Conservation (phyloP, 23 tunicate species). For the Pegea sp. region DNA sequence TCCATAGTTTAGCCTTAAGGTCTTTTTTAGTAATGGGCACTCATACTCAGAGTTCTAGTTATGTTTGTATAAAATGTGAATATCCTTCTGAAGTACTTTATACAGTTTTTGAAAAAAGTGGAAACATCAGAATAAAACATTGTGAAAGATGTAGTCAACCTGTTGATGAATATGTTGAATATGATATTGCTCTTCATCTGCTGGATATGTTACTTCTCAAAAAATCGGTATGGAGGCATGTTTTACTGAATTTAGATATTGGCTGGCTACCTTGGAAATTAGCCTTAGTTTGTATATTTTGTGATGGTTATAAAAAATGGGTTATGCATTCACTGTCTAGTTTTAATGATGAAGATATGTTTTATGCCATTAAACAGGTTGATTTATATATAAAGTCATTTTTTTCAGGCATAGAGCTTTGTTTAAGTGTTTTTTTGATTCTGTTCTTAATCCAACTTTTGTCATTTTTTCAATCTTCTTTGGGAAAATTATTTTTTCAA, state of each 20-base stretch:
- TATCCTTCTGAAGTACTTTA: constrained; percentile 13
- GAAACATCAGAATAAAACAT: constrained; percentile 47
- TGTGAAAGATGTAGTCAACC: constrained; percentile 56
- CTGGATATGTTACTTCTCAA: constrained; percentile 46
- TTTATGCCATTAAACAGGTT: not conserved
- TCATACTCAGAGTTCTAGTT: no score
- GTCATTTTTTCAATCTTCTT: no score
- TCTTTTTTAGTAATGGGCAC: no score
- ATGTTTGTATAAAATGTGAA: constrained; percentile 44
- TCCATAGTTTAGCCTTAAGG: no score
- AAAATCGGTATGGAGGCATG: constrained; percentile 60
- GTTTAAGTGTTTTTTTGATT: not conserved
- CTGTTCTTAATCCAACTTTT: no score
- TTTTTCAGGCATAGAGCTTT: not conserved
- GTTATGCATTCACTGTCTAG: no score
- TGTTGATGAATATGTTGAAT: constrained; percentile 71
- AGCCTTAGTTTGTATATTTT: constrained; percentile 46
- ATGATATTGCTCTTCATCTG: constrained; percentile 38
- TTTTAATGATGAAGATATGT: no score
- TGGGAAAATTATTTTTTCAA: no score
- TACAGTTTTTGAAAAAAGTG: constrained; percentile 46
- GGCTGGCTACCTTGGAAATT: constrained; percentile 46
- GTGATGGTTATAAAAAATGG: constrained; percentile 91
- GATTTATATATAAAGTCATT: not conserved
- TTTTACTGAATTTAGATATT: constrained; percentile 30